These are phyloP conservation scores for Syngnathus acus DNA, from an alignment of 2,797 vertebrate genomes.

Conservation along the genomic window DNA sequence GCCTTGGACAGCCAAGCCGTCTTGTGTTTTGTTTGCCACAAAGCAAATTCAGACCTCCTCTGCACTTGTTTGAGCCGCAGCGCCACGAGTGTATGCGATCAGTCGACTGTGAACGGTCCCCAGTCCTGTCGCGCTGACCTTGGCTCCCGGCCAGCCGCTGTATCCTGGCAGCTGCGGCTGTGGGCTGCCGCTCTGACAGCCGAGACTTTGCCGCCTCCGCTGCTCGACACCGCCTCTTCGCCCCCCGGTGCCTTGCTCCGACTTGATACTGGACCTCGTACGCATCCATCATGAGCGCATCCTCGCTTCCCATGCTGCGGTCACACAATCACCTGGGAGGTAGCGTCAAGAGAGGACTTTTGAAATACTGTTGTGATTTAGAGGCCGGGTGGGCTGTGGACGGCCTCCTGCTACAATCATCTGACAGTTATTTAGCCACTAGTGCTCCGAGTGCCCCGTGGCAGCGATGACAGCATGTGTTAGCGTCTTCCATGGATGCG, in stretches of 20 bases:
- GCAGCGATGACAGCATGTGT: slow-evolving; percentile 65
- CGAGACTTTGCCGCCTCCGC: slow-evolving; percentile 50
- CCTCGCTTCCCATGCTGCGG: slow-evolving; percentile 63
- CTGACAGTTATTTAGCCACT: slow-evolving; percentile 71
- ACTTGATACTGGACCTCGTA: slow-evolving; percentile 69
- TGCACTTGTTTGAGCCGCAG: slow-evolving; percentile 55
- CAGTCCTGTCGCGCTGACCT: slow-evolving; percentile 69
- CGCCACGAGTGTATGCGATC: slow-evolving; percentile 60
- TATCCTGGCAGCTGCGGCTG: slow-evolving; percentile 73
- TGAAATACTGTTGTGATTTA: slow-evolving; percentile 45
- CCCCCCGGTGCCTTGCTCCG: slow-evolving; percentile 64
- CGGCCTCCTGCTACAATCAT: slow-evolving; percentile 60
- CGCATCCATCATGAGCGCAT: slow-evolving; percentile 75
- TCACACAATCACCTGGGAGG: slow-evolving; percentile 65
- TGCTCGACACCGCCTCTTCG: slow-evolving; percentile 57
- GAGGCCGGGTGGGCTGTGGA: slow-evolving; percentile 34
- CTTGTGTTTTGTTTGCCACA: slow-evolving; percentile 34
- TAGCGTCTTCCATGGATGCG: slow-evolving; percentile 57
- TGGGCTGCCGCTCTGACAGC: slow-evolving; percentile 71
- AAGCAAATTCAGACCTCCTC: slow-evolving; percentile 46
- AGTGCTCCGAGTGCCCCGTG: slow-evolving; percentile 57
- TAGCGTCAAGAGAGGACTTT: slow-evolving; percentile 52
- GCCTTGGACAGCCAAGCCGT: slow-evolving; percentile 18
- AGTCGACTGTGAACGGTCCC: slow-evolving; percentile 67
- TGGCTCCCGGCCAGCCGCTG: slow-evolving; percentile 69